Conservation (phyloP, 2,797 vertebrate species). For the Anguilla megastoma region DNA sequence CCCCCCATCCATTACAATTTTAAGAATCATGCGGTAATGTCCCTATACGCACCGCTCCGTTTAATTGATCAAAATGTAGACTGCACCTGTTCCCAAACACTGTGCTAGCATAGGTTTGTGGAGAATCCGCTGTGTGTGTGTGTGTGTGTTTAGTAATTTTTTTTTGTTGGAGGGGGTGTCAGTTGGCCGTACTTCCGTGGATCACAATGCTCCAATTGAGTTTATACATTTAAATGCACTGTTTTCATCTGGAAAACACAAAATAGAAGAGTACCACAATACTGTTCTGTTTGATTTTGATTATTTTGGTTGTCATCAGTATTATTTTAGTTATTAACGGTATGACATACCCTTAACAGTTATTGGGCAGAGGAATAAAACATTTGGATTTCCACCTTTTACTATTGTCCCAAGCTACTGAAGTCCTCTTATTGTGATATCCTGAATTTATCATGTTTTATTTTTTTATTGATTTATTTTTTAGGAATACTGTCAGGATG, state of each 20-base stretch:
- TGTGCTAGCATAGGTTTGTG: background rate
- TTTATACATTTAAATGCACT: constrained; percentile 2
- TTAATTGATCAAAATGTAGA: constrained; percentile 40
- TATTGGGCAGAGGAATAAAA: background rate
- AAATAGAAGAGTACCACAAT: background rate
- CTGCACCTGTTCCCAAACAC: constrained; percentile 35
- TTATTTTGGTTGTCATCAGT: background rate
- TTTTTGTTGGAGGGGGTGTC: background rate
- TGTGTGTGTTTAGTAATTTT: no score
- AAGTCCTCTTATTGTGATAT: background rate
- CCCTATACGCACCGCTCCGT: constrained; percentile 14
- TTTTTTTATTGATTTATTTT: background rate
- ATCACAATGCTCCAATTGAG: background rate
- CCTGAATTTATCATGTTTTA: background rate
- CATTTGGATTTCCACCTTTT: background rate
- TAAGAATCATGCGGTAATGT: background rate
- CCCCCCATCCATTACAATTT: no score
- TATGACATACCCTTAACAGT: background rate
- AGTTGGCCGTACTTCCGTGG: background rate
- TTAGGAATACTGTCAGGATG: constrained; percentile 24
- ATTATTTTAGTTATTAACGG: no score
- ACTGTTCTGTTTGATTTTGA: background rate
- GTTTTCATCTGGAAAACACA: background rate
- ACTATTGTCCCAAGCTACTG: background rate
- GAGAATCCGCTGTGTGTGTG: background rate